Evolutionary conservation across 1,140 invertebrate species (phyloP).

Genomic region (Schlechtendalia chinensis): DNA sequence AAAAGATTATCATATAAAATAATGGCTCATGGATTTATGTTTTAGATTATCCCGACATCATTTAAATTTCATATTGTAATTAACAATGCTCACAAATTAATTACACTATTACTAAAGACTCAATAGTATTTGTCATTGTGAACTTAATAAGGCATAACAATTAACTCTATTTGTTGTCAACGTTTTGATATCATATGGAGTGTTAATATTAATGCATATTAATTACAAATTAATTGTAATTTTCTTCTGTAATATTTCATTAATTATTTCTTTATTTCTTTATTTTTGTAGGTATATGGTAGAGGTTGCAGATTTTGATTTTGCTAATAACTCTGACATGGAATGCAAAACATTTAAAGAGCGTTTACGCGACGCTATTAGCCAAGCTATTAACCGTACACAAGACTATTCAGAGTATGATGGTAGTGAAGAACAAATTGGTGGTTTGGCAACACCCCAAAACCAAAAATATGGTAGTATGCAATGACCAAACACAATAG

Average conservation of each 20-base stretch:
- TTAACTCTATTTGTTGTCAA: too few relatives aligned
- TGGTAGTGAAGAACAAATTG: slow-evolving; percentile 48
- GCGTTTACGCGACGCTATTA: slow-evolving; percentile 73
- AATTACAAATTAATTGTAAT: too few relatives aligned
- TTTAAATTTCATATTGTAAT: too few relatives aligned
- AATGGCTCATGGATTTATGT: too few relatives aligned
- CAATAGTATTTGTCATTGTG: too few relatives aligned
- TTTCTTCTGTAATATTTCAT: neutral
- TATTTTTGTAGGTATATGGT: slow-evolving; percentile 65
- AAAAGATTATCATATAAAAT: too few relatives aligned
- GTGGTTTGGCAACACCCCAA: slow-evolving; percentile 28
- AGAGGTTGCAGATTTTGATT: slow-evolving; percentile 86
- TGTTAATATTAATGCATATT: too few relatives aligned
- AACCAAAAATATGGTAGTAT: slow-evolving; percentile 55
- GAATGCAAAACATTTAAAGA: slow-evolving; percentile 83
- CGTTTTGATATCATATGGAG: too few relatives aligned
- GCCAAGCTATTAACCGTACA: slow-evolving; percentile 59
- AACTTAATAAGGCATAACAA: too few relatives aligned
- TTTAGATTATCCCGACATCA: too few relatives aligned
- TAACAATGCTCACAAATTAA: too few relatives aligned
- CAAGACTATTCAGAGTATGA: slow-evolving; percentile 54
- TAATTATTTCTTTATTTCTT: neutral
- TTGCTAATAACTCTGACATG: slow-evolving; percentile 72
- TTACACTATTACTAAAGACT: too few relatives aligned
- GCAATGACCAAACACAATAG: slow-evolving; percentile 52